Evolutionary conservation across 2,797 vertebrate species (phyloP), one percentile per base, ranked within the genome.

Genomic region (Heliangelus exortis): DNA sequence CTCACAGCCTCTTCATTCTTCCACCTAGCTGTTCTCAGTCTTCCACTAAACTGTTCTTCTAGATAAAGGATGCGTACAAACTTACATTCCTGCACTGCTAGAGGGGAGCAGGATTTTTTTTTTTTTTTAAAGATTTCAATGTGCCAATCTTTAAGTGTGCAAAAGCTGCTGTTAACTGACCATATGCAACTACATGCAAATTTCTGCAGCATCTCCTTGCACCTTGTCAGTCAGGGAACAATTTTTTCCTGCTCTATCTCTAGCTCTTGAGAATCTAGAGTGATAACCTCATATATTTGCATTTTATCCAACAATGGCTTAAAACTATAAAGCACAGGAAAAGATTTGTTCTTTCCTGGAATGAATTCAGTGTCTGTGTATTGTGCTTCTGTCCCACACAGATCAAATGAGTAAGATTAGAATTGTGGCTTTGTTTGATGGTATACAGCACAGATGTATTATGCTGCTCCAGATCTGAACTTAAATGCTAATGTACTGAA

Each of bases 1-100:
- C 73, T 95, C 76, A 34, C 31, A 88, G 91, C 63, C 73, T 91
- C 67, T 81, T 92, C 39, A 33, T 92, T 73, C 77, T 92, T 95
- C 48, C 41, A 61, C 31, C 80, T 6, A 89, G 80, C 29, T 53
- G 2, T 88, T 94, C 34, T 86, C 36, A 79, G 68, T 91, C 80
- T 92, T 95, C 48, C 41, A 61, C 31, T 83, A 6, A 87, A 80
- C n/a, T 53, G 2, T 88, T 94, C 36, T 72, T 66, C 58, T 82
- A 88, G 58, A 31, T 81, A 6, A 69, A 61, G 50, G 33, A n/a
- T 47, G 15, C 26, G 33, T 39, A 20, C 17, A 79, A 26, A 57
- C 31, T 48, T 85, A 48, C 0, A 14, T 62, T 19, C 10, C 51
- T 85, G 21, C 22, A 33, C 31, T 79, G 23, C 28, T 72, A 57